Evolutionary conservation across 2,113 vertebrate species (phyloP).

Genomic region (Barnardius zonarius): DNA sequence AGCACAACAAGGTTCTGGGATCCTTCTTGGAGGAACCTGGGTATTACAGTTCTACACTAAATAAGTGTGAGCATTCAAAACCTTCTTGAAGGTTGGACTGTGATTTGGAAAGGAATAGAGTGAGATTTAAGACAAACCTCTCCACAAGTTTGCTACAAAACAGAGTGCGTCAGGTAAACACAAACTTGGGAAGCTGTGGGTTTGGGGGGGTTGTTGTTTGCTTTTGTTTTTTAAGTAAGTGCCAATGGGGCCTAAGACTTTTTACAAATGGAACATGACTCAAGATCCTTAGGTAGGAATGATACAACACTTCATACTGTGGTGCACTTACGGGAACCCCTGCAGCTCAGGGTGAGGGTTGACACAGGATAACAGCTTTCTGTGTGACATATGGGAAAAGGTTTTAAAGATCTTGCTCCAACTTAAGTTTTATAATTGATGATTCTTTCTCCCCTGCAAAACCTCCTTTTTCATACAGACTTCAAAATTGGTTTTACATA

Average conservation of each 20-base stretch:
- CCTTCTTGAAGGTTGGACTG: background rate
- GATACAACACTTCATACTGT: background rate
- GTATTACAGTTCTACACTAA: background rate
- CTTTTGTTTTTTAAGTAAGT: background rate
- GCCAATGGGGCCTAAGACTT: background rate
- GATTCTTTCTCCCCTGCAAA: background rate
- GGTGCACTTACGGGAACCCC: fast-evolving
- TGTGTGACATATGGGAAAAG: background rate
- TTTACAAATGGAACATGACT: background rate
- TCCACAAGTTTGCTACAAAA: background rate
- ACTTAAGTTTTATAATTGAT: background rate
- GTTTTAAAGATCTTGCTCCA: background rate
- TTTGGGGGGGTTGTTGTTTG: background rate
- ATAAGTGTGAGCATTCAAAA: background rate
- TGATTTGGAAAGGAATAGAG: background rate
- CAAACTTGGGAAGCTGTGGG: background rate
- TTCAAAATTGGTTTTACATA: background rate
- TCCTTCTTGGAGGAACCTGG: background rate
- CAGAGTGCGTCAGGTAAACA: background rate
- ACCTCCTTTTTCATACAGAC: background rate
- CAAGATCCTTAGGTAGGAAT: background rate
- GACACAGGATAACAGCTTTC: background rate
- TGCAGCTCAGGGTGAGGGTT: background rate
- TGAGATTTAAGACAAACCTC: background rate
- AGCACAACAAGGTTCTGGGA: background rate